phyloP scores from a whole-genome alignment of 2,797 vertebrate genomes.

The Halcyon chelicuti region DNA sequence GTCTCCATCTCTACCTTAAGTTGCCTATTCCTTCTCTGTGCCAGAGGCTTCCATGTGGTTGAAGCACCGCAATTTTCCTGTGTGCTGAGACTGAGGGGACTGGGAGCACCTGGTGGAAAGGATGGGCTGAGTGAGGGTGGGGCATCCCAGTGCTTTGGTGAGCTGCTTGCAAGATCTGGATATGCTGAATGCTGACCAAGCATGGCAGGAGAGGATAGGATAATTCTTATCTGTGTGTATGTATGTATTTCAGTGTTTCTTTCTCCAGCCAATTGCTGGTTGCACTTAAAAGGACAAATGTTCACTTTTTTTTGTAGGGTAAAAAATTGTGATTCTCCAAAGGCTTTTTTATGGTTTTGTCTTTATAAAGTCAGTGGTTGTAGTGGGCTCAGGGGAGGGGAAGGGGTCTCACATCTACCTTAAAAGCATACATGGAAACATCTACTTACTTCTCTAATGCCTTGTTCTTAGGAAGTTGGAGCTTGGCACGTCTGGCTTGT shows the following conservation, averaged over 20 bases:
- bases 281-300: background rate
- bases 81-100: background rate
- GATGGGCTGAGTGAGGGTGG: background rate
- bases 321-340: background rate
- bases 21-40: background rate
- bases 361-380: background rate
- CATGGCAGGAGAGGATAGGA: background rate
- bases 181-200: background rate
- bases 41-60: background rate
- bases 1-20: background rate
- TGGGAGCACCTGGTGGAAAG: background rate
- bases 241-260: background rate
- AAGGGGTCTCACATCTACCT: background rate
- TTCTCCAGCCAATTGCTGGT: background rate
- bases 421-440: background rate
- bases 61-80: background rate
- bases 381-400: background rate
- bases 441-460: background rate
- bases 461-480: background rate
- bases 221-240: background rate
- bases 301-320: background rate
- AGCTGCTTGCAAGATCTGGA: background rate
- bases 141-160: background rate
- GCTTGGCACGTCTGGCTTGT: background rate
- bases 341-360: background rate